These are phyloP conservation scores for Acronicta leporina DNA, from an alignment of 2,888 invertebrate genomes.

Conservation along the genomic window DNA sequence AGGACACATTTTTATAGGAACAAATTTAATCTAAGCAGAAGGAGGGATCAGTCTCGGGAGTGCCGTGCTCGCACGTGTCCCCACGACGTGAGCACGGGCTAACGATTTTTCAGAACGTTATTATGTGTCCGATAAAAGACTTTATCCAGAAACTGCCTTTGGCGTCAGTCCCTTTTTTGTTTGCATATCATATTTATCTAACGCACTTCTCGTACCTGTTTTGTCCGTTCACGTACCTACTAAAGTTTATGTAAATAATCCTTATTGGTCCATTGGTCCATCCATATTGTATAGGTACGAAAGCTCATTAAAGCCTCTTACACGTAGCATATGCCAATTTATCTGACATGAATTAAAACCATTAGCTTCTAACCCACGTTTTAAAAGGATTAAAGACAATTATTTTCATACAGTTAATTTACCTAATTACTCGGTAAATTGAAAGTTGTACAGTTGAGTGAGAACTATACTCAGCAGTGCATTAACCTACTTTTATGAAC, in stretches of 20 bases:
- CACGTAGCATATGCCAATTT: constrained; percentile 32
- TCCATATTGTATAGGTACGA: constrained; percentile 32
- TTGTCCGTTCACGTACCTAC: constrained; percentile 33
- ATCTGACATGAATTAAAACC: constrained; percentile 20
- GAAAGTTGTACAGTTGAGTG: too few species aligned
- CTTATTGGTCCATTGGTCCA: constrained; percentile 40
- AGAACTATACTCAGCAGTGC: too few species aligned
- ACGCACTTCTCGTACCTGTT: constrained; percentile 48
- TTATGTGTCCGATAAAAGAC: constrained; percentile 80
- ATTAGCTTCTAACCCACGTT: neutral
- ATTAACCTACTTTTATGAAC: too few species aligned
- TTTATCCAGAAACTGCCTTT: constrained; percentile 74
- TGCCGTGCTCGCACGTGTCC: constrained; percentile 80
- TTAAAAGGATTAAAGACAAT: neutral
- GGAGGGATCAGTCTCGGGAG: constrained; percentile 85
- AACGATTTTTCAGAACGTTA: constrained; percentile 82
- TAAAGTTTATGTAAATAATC: constrained; percentile 47
- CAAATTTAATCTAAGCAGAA: constrained; percentile 87
- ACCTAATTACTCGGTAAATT: too few species aligned
- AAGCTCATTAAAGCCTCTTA: constrained; percentile 26
- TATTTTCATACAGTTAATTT: too few species aligned
- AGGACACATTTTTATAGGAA: constrained; percentile 85
- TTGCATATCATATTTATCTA: constrained; percentile 61
- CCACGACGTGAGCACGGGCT: constrained; percentile 77
- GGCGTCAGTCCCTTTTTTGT: constrained; percentile 66